These are phyloP conservation scores for Rhopalosiphum maidis DNA, from an alignment of 1,140 invertebrate species.

Conservation along the genomic window DNA sequence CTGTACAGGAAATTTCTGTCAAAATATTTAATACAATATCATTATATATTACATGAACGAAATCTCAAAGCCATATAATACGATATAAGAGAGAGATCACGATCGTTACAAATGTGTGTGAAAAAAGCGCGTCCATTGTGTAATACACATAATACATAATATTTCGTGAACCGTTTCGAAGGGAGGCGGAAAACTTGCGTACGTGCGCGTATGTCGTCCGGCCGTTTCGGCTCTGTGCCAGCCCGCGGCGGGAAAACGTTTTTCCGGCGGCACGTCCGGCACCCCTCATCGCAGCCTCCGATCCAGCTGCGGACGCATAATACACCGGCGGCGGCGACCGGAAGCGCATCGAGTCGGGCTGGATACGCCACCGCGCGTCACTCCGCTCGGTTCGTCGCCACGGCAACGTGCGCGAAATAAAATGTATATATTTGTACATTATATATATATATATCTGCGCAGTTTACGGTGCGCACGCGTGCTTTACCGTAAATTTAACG, in stretches of 20 bases:
- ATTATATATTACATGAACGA: background rate
- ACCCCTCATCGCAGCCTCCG: background rate
- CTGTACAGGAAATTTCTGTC: background rate
- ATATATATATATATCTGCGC: background rate
- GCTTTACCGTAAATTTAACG: slow-evolving; percentile 34
- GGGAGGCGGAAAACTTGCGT: background rate
- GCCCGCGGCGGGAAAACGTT: slow-evolving; percentile 46
- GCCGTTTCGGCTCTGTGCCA: slow-evolving; percentile 44
- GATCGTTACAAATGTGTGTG: background rate
- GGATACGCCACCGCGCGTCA: background rate
- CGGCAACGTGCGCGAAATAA: slow-evolving; percentile 26
- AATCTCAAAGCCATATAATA: background rate
- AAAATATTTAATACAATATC: background rate
- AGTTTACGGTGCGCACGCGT: background rate
- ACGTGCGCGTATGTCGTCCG: background rate
- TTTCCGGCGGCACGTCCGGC: slow-evolving; percentile 53
- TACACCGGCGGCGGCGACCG: background rate
- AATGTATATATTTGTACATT: background rate
- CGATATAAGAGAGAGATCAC: background rate
- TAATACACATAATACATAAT: background rate
- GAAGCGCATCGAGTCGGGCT: background rate
- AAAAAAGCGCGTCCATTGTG: background rate
- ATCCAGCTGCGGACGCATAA: background rate
- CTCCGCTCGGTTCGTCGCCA: background rate
- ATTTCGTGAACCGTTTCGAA: background rate